phyloP scores from a whole-genome alignment of 2,113 vertebrate genomes.

The Rissa tridactyla region DNA sequence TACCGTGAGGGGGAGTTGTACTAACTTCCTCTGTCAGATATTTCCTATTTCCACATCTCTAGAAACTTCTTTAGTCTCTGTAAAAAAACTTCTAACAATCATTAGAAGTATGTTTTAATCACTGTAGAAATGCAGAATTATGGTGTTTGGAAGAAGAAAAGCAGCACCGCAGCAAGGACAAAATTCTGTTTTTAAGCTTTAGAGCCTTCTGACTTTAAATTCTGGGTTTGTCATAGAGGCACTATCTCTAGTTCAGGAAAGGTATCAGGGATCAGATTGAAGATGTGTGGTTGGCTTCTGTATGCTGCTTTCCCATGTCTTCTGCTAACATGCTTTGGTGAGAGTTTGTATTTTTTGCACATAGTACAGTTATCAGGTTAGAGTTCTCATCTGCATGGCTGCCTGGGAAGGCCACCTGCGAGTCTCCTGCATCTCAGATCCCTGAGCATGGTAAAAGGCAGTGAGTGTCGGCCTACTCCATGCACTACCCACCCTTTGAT shows the following conservation, averaged over 20 bases:
- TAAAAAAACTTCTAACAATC: neutral
- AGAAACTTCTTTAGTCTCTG: neutral
- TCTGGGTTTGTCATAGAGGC: neutral
- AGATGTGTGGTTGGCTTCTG: neutral
- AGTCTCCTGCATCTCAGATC: neutral
- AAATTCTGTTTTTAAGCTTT: neutral
- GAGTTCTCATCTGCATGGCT: neutral
- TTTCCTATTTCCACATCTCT: constrained; percentile 19
- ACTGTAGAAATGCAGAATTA: neutral
- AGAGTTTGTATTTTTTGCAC: neutral
- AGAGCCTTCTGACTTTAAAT: neutral
- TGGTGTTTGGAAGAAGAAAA: rapidly evolving
- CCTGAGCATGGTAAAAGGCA: neutral
- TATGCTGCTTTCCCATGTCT: neutral
- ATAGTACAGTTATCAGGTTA: rapidly evolving
- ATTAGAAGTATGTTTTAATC: rapidly evolving
- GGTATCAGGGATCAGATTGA: rapidly evolving
- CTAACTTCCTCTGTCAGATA: neutral
- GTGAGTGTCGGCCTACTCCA: neutral
- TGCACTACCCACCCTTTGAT: neutral
- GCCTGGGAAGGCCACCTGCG: neutral
- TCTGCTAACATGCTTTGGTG: neutral
- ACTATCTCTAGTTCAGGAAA: neutral
- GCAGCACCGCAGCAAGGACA: neutral
- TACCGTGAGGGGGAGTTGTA: neutral